Base-by-base conservation (phyloP, 2,113 vertebrate species). In the Periophthalmodon schlosseri region DNA sequence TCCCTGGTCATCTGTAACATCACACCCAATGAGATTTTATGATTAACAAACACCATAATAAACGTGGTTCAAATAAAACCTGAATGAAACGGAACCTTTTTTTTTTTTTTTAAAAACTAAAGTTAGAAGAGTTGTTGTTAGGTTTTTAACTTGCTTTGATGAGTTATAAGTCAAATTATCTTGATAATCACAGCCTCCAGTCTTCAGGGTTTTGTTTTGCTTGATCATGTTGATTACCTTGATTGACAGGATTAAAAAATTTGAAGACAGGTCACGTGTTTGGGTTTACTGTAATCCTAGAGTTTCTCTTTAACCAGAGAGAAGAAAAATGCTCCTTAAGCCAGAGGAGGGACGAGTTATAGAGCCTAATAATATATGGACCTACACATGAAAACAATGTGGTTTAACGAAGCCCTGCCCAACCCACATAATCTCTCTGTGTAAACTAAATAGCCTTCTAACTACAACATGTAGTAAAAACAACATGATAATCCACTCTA, bases 171-270 rank as follows among this genome's bases (percentile, higher is more conserved):
- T 58, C 21, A 23, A 15, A 7, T 39, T 0, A 44, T 44, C 39
- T 10, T 44, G 39, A 44, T 28, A 1, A 28, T 56, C 8, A 21
- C 6, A 56, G 54, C 8, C 20, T 56, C 14, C 1, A 5, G 21
- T 58, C 5, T 60, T 28, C 24, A 21, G 10, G 10, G 20, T 5
- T n/a, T 39, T 44, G 63, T 12, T 65, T 18, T n/a, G 15, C 60
- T 44, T 65, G 34, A 64, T 33, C 18, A 64, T 6, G 61, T 64
- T 64, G 61, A 39, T 36, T 44, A 10, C 18, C 12, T 28, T 58
- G 67, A 66, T 34, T 63, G 23, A 67, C 50, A 76, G 34, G 24
- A 69, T 44, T 11, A 50, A 77, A 87, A 77, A 87, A 71, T 21
- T 63, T 68, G 49, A 24, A 47, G 36, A 24, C 4, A 20, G 1